Evolutionary conservation across 1,140 invertebrate genomes (phyloP), one percentile per base, ranked within the genome.

Genomic region (Heliconius hewitsoni): DNA sequence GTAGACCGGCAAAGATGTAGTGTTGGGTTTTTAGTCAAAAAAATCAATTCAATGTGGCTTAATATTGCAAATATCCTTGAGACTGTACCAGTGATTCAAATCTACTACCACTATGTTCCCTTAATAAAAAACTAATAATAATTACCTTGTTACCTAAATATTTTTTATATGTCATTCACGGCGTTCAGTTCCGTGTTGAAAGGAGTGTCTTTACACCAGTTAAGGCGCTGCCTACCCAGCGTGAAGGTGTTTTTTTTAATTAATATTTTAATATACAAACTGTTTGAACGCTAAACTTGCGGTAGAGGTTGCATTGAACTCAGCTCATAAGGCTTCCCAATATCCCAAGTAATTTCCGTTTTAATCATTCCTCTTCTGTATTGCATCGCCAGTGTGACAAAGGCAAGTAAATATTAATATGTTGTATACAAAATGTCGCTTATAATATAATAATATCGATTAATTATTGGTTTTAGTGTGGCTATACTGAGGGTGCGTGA

Each of bases 321-420:
- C 60, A 5, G 60, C 60, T 66, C 60, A 30, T 66, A 66, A 66
- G 60, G 60, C 60, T 66, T 66, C 60, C 60, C 60, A 66, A 66
- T 66, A 66, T 66, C 60, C 60, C 60, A 66, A 66, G 60, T 30
- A 66, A 66, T 66, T 66, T 66, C 60, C 60, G 60, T 66, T 66
- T 66, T 66, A 66, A 66, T 66, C 60, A 66, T 66, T 66, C 60
- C 60, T 66, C 60, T 66, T 66, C 60, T 66, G 60, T 27, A 60
- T 66, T 66, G 60, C 60, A 66, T 30, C 60, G 60, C 23, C 27
- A 30, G 60, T 30, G 60, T 66, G 60, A 66, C 60, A 66, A 66
- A 66, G 60, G 60, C 23, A 13, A 66, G 60, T 66, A 30, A 66
- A 66, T 66, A 66, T 30, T 66, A 30, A 66, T 66, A 66, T 66